A percentile compares a stretch with the other conserved stretches of the same genome.
These are phyloP conservation scores for Cuculus canorus DNA, from an alignment of 2,797 vertebrate genomes.

Conservation along the genomic window DNA sequence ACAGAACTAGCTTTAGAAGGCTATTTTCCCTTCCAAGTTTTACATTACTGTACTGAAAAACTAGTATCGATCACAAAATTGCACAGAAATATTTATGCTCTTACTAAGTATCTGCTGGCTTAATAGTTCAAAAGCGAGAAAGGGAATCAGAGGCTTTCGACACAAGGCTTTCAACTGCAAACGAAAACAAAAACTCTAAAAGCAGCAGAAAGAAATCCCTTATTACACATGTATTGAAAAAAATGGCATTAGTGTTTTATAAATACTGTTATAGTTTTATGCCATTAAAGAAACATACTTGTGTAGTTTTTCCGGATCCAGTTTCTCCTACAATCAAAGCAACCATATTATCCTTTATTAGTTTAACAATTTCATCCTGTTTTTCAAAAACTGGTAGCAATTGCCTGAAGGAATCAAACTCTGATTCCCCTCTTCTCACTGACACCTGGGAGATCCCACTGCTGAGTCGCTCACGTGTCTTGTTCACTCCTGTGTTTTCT, in stretches of 20 bases:
- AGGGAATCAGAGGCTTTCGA: neutral
- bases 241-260: neutral
- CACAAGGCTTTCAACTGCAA: accelerated
- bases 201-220: neutral
- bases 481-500: slow-evolving; percentile 82
- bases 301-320: slow-evolving; percentile 97
- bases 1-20: neutral
- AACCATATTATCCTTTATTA: slow-evolving; percentile 88
- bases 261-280: neutral
- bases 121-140: neutral
- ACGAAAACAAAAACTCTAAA: neutral
- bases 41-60: neutral
- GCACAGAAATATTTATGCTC: neutral
- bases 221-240: neutral
- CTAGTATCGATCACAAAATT: neutral
- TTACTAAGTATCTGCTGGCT: neutral
- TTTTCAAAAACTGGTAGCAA: slow-evolving; percentile 87
- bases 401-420: slow-evolving; percentile 87
- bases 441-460: slow-evolving; percentile 90
- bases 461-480: slow-evolving; percentile 84
- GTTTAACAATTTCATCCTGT: slow-evolving; percentile 87
- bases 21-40: neutral
- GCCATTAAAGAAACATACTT: slow-evolving; percentile 74
- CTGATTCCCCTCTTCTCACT: slow-evolving; percentile 81
- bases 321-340: slow-evolving; percentile 93